These are phyloP conservation scores for Thera obeliscata DNA, from an alignment of 2,888 invertebrate genomes.

Conservation along the genomic window DNA sequence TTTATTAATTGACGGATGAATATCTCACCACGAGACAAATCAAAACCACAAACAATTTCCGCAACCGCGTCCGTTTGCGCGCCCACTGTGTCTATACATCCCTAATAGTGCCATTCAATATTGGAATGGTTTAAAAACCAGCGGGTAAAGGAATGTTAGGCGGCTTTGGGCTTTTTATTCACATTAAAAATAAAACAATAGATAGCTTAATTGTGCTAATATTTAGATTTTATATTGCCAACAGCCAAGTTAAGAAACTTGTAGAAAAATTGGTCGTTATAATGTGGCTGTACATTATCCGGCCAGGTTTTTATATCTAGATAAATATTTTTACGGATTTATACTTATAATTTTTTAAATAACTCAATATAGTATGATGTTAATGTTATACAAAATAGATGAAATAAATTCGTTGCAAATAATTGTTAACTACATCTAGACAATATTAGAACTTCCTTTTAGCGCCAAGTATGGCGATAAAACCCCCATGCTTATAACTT, in stretches of 20 bases:
- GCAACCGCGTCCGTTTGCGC: not conserved
- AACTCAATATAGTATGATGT: not conserved
- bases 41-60: too few species aligned
- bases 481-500: not conserved
- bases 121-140: not conserved
- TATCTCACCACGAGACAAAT: not conserved
- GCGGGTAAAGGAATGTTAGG: not conserved
- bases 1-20: not conserved
- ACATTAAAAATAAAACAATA: not conserved
- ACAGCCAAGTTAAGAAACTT: not conserved
- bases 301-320: conserved; percentile 13
- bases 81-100: not conserved
- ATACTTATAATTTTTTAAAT: conserved; percentile 11
- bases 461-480: not conserved
- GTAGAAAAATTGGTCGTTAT: not conserved
- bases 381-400: not conserved
- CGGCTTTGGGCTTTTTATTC: not conserved
- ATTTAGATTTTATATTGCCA: not conserved
- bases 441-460: not conserved
- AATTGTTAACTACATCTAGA: conserved; percentile 12
- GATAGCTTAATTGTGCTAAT: not conserved
- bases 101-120: conserved; percentile 4
- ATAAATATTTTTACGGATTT: conserved; percentile 15
- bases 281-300: conserved; percentile 8
- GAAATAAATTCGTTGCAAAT: not conserved